A percentile compares a stretch with the other conserved stretches of the same genome.
phyloP scores from a whole-genome alignment of 2,797 vertebrate species.

The Macrochelys suwanniensis region DNA sequence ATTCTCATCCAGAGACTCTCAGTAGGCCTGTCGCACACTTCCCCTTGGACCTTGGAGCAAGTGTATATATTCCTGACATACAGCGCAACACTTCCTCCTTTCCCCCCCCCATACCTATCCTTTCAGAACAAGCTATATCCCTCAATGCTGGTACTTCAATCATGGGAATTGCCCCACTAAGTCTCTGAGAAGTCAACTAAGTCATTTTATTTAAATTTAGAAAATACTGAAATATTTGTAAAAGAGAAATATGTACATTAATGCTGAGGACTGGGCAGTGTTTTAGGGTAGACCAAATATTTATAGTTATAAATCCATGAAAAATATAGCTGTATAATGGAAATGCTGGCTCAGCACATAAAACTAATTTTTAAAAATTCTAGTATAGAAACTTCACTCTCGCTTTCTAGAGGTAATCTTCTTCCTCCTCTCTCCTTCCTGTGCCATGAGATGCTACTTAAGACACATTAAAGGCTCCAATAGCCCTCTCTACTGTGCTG shows the following conservation, averaged over 20 bases:
- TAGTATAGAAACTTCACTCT: neutral
- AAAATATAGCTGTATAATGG: neutral
- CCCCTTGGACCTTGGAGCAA: no score
- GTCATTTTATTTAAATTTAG: neutral
- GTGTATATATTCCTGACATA: no score
- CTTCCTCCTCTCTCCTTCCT: neutral
- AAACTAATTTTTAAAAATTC: neutral
- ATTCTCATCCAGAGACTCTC: no score
- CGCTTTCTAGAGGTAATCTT: neutral
- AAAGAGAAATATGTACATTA: neutral
- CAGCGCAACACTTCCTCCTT: no score
- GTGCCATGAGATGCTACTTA: neutral
- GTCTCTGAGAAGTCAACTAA: no score
- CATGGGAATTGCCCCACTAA: no score
- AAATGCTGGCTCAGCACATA: neutral
- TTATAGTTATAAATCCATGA: neutral
- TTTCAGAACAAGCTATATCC: no score
- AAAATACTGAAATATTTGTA: neutral
- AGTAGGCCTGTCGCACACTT: no score
- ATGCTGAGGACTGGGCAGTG: neutral
- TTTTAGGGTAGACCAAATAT: neutral
- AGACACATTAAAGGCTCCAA: neutral
- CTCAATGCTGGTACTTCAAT: no score
- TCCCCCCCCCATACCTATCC: no score
- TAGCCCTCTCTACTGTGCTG: neutral